phyloP scores from a whole-genome alignment of 1,140 invertebrate species.

The Musca domestica region DNA sequence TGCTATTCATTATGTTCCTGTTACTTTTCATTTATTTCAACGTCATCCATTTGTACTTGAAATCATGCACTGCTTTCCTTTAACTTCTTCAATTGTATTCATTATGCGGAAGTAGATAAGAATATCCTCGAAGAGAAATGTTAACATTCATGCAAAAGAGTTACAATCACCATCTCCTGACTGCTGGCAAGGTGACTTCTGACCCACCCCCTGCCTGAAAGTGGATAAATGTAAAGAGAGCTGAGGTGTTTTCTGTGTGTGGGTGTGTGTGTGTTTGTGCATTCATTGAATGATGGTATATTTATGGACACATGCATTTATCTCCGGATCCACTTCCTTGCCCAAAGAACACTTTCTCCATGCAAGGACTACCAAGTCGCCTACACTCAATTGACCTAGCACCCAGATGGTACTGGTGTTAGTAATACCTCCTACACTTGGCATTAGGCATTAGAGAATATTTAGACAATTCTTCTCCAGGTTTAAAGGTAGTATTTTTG shows the following conservation, averaged over 20 bases:
- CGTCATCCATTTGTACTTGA: background rate
- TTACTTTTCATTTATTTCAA: background rate
- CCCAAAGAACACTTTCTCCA: background rate
- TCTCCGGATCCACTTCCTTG: background rate
- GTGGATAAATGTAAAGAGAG: too few relatives aligned
- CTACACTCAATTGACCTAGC: background rate
- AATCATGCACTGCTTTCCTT: background rate
- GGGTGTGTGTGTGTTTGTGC: background rate
- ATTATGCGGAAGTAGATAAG: constrained; percentile 17
- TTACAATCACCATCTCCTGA: too few relatives aligned
- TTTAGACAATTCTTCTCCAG: too few relatives aligned
- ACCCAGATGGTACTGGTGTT: too few relatives aligned
- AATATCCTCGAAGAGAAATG: background rate
- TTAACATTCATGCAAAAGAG: background rate
- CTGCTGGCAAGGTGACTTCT: too few relatives aligned
- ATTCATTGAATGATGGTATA: background rate
- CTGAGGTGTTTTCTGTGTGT: background rate
- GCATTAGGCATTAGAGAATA: too few relatives aligned
- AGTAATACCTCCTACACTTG: too few relatives aligned
- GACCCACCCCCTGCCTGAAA: too few relatives aligned
- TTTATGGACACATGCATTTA: background rate
- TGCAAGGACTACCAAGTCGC: background rate
- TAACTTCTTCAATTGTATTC: constrained; percentile 3
- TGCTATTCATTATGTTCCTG: background rate
- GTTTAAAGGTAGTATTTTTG: too few relatives aligned